Conservation (phyloP, 2,888 invertebrate species). For the Lucinisca nassula region DNA sequence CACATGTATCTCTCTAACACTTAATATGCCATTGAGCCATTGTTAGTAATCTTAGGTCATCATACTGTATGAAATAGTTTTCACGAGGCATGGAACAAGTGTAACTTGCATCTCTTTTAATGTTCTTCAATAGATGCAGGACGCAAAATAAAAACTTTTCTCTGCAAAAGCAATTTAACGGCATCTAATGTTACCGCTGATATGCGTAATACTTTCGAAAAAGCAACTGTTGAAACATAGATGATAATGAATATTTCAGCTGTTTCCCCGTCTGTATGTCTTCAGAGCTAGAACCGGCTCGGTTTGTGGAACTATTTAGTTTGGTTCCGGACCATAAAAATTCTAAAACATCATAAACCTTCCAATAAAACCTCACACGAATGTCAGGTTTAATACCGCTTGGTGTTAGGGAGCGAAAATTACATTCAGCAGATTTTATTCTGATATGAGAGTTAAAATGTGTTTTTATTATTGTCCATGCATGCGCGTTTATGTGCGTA, state of each 20-base stretch:
- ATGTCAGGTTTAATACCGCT: background rate
- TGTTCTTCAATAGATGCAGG: background rate
- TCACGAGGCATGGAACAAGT: too few relatives aligned
- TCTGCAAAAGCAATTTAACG: slow-evolving; percentile 27
- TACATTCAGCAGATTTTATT: too few relatives aligned
- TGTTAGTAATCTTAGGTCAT: too few relatives aligned
- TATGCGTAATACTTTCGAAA: slow-evolving; percentile 49
- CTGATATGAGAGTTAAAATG: too few relatives aligned
- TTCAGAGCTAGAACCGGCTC: slow-evolving; percentile 38
- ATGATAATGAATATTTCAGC: slow-evolving; percentile 61
- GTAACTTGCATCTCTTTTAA: background rate
- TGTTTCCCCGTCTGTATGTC: slow-evolving; percentile 51
- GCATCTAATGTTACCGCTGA: slow-evolving; percentile 54
- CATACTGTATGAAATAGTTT: too few relatives aligned
- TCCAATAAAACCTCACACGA: slow-evolving; percentile 66
- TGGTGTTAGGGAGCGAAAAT: background rate
- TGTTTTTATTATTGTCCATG: too few relatives aligned
- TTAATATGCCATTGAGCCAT: too few relatives aligned
- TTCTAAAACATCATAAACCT: slow-evolving; percentile 67
- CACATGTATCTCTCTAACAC: too few relatives aligned
- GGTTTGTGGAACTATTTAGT: slow-evolving; percentile 60
- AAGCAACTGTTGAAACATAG: slow-evolving; percentile 30
- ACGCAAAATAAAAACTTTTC: background rate
- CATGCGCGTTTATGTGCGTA: too few relatives aligned
- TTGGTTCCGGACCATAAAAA: slow-evolving; percentile 71